phyloP scores from a whole-genome alignment of 2,797 vertebrate genomes.

The Crypturellus tataupa region DNA sequence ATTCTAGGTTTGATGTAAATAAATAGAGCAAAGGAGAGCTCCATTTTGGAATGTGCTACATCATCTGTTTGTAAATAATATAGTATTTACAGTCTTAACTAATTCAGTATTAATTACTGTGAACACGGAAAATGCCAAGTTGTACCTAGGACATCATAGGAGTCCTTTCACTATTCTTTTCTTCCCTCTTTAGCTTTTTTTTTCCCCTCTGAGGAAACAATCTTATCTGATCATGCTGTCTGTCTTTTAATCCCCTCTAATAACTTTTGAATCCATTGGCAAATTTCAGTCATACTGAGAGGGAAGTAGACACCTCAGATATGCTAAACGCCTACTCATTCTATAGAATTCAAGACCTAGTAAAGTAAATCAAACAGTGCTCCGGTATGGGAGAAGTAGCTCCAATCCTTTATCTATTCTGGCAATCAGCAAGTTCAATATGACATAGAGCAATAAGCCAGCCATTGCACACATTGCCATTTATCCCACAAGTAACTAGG shows the following conservation, averaged over 20 bases:
- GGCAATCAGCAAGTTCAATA: neutral
- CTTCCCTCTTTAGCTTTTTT: neutral
- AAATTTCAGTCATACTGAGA: conserved; percentile 59
- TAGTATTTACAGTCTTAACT: neutral
- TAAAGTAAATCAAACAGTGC: neutral
- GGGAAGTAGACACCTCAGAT: neutral
- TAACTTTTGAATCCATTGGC: conserved; percentile 63
- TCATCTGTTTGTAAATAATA: neutral
- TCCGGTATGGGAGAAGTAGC: neutral
- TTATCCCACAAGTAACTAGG: neutral
- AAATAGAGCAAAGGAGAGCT: neutral
- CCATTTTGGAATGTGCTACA: neutral
- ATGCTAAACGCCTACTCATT: neutral
- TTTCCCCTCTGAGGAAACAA: conserved; percentile 51
- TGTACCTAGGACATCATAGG: neutral
- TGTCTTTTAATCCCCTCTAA: conserved; percentile 67
- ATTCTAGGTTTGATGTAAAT: neutral
- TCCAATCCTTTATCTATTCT: neutral
- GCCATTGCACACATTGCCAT: neutral
- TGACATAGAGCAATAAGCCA: neutral
- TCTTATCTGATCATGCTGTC: conserved; percentile 68
- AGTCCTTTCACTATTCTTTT: conserved; percentile 36
- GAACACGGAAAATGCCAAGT: neutral
- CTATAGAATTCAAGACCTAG: neutral
- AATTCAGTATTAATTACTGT: neutral